Conservation (phyloP, 2,113 vertebrate species). For the Piprites chloris region DNA sequence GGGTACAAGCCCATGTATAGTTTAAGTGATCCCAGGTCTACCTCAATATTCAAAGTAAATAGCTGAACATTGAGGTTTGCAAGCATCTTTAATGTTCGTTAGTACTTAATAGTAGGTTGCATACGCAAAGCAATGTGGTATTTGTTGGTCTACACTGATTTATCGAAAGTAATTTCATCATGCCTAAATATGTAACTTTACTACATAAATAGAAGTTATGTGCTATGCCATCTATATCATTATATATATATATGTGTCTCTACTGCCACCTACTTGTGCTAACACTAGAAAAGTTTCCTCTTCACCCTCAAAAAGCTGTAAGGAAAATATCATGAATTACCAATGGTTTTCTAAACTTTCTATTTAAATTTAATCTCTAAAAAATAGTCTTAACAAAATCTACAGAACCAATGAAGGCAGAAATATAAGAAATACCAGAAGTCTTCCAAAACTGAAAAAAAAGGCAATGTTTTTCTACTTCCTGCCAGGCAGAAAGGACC, state of each 20-base stretch:
- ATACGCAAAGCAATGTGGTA: background rate
- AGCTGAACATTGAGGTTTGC: background rate
- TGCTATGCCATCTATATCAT: background rate
- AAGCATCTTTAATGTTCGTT: background rate
- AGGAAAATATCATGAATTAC: background rate
- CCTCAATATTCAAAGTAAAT: background rate
- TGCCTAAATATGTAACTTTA: background rate
- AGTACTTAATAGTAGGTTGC: background rate
- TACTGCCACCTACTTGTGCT: conserved; percentile 36
- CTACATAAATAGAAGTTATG: background rate
- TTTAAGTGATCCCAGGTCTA: background rate
- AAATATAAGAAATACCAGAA: background rate
- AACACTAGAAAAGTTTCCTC: background rate
- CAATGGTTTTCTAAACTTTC: background rate
- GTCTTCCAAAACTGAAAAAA: background rate
- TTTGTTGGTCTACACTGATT: background rate
- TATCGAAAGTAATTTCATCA: background rate
- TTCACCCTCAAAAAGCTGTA: conserved; percentile 13
- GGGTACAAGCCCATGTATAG: background rate
- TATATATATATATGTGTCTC: background rate
- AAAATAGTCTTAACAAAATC: background rate
- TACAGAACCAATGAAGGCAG: background rate
- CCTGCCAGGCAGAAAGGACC: background rate
- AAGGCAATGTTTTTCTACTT: background rate
- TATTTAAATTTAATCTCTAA: background rate